Percentiles rank a stretch among this genome's conserved stretches.
phyloP scores from a whole-genome alignment of 2,113 vertebrate species.

The Coptodon bakossiorum region DNA sequence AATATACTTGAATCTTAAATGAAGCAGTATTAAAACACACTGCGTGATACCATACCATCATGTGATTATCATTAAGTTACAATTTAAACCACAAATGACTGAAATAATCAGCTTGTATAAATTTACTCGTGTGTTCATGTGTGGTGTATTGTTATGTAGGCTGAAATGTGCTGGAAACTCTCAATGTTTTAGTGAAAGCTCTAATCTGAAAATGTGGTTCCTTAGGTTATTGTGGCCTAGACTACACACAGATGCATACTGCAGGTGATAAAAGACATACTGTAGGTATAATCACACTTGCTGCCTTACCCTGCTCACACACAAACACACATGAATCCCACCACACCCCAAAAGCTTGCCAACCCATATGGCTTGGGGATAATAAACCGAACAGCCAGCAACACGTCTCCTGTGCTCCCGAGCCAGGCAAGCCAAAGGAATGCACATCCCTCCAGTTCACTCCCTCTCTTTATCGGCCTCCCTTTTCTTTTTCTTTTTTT shows the following conservation, averaged over 20 bases:
- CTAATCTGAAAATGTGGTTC: conserved; percentile 39
- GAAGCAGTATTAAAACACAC: not conserved
- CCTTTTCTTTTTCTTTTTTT: not conserved
- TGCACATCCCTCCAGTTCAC: conserved; percentile 43
- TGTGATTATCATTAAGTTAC: conserved; percentile 9
- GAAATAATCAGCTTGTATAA: conserved; percentile 21
- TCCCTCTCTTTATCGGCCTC: conserved; percentile 46
- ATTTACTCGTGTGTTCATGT: conserved; percentile 10
- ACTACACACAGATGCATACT: conserved; percentile 30
- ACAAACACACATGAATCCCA: conserved; percentile 30
- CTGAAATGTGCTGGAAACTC: conserved; percentile 17
- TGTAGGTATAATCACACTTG: conserved; percentile 36
- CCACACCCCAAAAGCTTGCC: conserved; percentile 56
- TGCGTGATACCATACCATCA: not conserved
- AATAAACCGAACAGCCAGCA: conserved; percentile 66
- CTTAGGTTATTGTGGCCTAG: conserved; percentile 37
- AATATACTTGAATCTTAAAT: not conserved
- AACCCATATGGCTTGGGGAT: conserved; percentile 64
- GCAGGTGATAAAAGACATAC: conserved; percentile 48
- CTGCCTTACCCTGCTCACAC: not conserved
- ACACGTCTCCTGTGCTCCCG: conserved; percentile 55
- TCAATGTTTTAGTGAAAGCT: conserved; percentile 37
- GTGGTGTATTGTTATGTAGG: not conserved
- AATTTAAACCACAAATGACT: conserved; percentile 10
- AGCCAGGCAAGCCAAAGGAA: conserved; percentile 60